Evolutionary conservation across 2,888 invertebrate genomes (phyloP).

Genomic region (Pocota personata): DNA sequence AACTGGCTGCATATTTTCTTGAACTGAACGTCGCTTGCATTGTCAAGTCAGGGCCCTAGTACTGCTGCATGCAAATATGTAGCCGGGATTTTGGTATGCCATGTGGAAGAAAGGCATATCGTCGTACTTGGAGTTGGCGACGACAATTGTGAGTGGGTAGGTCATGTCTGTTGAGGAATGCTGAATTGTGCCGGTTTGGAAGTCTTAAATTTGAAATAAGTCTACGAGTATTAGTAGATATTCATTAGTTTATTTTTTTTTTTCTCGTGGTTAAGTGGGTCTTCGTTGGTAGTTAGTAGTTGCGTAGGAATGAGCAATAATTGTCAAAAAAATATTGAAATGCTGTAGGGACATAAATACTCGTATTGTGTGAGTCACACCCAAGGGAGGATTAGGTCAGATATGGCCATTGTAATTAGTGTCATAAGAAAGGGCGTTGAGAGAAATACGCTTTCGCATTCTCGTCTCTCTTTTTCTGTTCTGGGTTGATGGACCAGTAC

Average conservation of each 20-base stretch:
- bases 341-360: no score
- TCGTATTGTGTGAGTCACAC: no score
- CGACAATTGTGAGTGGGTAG: constrained; percentile 34
- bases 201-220: constrained; percentile 23
- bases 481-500: no score
- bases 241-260: not conserved
- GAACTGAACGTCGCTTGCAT: constrained; percentile 3
- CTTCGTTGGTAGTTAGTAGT: not conserved
- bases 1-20: constrained; percentile 7
- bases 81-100: constrained; percentile 5
- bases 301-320: not conserved
- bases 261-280: not conserved
- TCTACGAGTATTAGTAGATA: not conserved
- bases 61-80: not conserved
- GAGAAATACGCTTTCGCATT: no score
- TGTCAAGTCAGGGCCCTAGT: not conserved
- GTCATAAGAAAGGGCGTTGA: no score
- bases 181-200: constrained; percentile 18
- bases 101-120: constrained; percentile 13
- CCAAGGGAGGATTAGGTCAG: no score
- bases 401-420: no score
- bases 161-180: constrained; percentile 42
- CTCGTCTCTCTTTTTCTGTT: no score
- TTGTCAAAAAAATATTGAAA: no score
- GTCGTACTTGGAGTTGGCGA: not conserved